Evolutionary conservation across 2,113 vertebrate species (phyloP).

Genomic region (Pseudolaguvia tuberculata): DNA sequence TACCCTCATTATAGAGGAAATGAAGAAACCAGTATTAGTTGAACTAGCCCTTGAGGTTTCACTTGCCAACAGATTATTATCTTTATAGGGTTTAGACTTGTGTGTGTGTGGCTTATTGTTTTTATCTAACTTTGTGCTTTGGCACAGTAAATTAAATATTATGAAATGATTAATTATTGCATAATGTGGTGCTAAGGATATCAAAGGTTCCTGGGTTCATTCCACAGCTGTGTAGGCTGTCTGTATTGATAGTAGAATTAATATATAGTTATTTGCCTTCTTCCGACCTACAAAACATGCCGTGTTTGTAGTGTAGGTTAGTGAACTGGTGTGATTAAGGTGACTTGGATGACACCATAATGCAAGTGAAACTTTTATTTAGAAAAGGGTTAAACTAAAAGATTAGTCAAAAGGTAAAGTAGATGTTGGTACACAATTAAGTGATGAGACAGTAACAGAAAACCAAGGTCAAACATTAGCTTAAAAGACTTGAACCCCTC

Average conservation of each 20-base stretch:
- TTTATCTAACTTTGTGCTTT: not conserved
- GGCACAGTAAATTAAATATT: not conserved
- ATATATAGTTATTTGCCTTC: not conserved
- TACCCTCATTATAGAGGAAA: slow-evolving; percentile 69
- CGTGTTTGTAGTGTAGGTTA: too few relatives aligned
- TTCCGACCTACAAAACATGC: not conserved
- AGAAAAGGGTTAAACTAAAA: too few relatives aligned
- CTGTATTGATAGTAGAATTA: too few relatives aligned
- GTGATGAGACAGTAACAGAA: too few relatives aligned
- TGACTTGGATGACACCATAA: too few relatives aligned
- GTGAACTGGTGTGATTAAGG: too few relatives aligned
- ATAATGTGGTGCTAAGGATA: not conserved
- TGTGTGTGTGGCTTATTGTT: slow-evolving; percentile 3
- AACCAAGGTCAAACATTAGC: too few relatives aligned
- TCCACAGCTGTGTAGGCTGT: not conserved
- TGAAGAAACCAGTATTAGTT: slow-evolving; percentile 59
- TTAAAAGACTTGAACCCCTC: too few relatives aligned
- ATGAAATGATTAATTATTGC: not conserved
- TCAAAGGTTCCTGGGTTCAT: not conserved
- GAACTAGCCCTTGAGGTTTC: slow-evolving; percentile 25
- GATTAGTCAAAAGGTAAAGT: too few relatives aligned
- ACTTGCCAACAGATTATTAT: slow-evolving; percentile 28
- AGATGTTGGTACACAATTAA: too few relatives aligned
- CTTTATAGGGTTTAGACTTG: slow-evolving; percentile 16
- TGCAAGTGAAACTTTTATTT: too few relatives aligned